phyloP scores from a whole-genome alignment of 1,140 invertebrate genomes.

The Spodoptera frugiperda region DNA sequence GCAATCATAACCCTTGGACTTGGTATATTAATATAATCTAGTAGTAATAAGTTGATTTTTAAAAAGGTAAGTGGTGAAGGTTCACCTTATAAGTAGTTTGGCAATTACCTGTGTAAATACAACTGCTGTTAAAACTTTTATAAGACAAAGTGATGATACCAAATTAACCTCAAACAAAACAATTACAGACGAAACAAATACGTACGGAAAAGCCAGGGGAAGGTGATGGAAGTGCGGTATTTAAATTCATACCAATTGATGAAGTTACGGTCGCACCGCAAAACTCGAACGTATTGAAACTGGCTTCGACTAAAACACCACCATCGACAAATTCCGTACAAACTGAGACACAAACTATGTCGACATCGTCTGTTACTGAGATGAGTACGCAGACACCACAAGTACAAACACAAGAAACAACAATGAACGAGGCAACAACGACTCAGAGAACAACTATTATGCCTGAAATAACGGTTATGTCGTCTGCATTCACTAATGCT shows the following conservation, averaged over 20 bases:
- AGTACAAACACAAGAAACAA: slow-evolving; percentile 65
- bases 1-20: slow-evolving; percentile 39
- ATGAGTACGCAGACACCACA: slow-evolving; percentile 66
- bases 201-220: slow-evolving; percentile 82
- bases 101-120: slow-evolving; percentile 7
- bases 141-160: slow-evolving; percentile 7
- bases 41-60: slow-evolving; percentile 16
- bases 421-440: slow-evolving; percentile 60
- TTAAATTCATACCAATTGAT: slow-evolving; percentile 85
- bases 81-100: slow-evolving; percentile 6
- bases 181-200: slow-evolving; percentile 85
- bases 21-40: slow-evolving; percentile 40
- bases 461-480: slow-evolving; percentile 50
- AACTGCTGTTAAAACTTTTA: slow-evolving; percentile 1
- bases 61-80: slow-evolving; percentile 61
- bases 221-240: slow-evolving; percentile 75
- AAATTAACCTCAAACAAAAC: slow-evolving; percentile 54
- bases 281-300: slow-evolving; percentile 80
- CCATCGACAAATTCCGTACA: slow-evolving; percentile 58
- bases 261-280: slow-evolving; percentile 74
- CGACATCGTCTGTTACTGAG: slow-evolving; percentile 59
- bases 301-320: slow-evolving; percentile 74
- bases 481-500: slow-evolving; percentile 50
- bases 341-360: slow-evolving; percentile 56
- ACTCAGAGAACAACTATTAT: slow-evolving; percentile 55